These are phyloP conservation scores for Vanacampus margaritifer DNA, from an alignment of 2,113 vertebrate species.

Conservation along the genomic window DNA sequence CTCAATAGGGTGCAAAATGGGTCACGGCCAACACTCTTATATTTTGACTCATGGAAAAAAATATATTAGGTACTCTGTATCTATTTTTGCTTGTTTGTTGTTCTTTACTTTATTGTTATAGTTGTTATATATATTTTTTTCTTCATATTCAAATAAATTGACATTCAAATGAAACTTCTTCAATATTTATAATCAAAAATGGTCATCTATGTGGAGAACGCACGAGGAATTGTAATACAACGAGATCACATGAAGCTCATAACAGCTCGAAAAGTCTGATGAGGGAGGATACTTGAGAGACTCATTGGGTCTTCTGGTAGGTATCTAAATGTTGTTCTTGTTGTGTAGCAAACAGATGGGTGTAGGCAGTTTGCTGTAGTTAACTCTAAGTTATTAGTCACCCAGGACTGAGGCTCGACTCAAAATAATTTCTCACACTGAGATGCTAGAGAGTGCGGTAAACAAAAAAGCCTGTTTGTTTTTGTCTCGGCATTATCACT, in stretches of 20 bases:
- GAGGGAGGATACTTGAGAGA: slow-evolving; percentile 34
- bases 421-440: slow-evolving; percentile 53
- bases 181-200: too few species aligned
- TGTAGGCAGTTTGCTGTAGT: slow-evolving; percentile 42
- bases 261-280: slow-evolving; percentile 32
- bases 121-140: too few species aligned
- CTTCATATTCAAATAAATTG: too few species aligned
- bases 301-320: background rate
- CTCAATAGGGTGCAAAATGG: too few species aligned
- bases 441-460: slow-evolving; percentile 37
- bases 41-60: too few species aligned
- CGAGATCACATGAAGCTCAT: slow-evolving; percentile 20
- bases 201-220: too few species aligned
- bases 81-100: too few species aligned
- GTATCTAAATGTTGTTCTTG: background rate
- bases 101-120: too few species aligned
- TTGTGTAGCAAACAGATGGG: slow-evolving; percentile 36
- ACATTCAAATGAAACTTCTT: too few species aligned
- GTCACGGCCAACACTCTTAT: too few species aligned
- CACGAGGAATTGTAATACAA: slow-evolving; percentile 8
- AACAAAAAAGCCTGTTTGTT: slow-evolving; percentile 31
- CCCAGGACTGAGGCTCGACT: slow-evolving; percentile 37
- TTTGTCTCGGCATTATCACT: slow-evolving; percentile 28
- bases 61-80: too few species aligned
- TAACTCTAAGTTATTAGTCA: slow-evolving; percentile 50